Evolutionary conservation across 2,797 vertebrate genomes (phyloP), one percentile per base, ranked within the genome.

Genomic region (Rhinichthys osculus): DNA sequence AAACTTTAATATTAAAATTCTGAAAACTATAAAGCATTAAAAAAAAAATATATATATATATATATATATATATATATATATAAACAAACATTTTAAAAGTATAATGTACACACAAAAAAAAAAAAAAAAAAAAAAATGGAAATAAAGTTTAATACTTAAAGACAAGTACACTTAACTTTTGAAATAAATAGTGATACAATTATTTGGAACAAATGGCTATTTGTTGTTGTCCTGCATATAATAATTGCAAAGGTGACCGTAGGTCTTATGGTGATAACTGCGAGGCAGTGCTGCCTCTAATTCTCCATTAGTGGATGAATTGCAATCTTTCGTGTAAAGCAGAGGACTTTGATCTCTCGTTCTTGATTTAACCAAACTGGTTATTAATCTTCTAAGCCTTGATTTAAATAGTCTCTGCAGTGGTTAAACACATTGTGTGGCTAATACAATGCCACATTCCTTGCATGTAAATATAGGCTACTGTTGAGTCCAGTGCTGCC

Each of bases 341-440:
- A 44, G 8, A 62, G 19, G 52, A 33, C 17, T 82, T 82, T 62
- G n/a, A 73, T 72, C 54, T 73, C 44, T 62, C 35, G 17, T 42
- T 72, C 27, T 16, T 82, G 47, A 71, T 72, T 57, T 71, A 19
- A 82, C 80, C 47, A 57, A 57, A 82, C 35, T 14, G 16, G 47
- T 72, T 72, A 73, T 72, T 72, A 67, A 54, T 81, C n/a, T 44
- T 44, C 27, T 23, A 73, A 23, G 40, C 38, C 11, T 73, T 62
- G 27, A 73, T 73, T 62, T 42, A 73, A 82, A 82, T 33, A 33
- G 54, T 62, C 70, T 73, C 40, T 23, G 4, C 40, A 73, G 47
- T 78, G 76, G 47, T 81, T 81, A 69, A 81, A 70, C 47, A 81
- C 64, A 54, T 27, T 62, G 3, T 8, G 4, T 40, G 14, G 6